A percentile compares a stretch with the other conserved stretches of the same genome.
Conservation (phyloP, 1,140 invertebrate genomes). For the Medauroidea extradentata region DNA sequence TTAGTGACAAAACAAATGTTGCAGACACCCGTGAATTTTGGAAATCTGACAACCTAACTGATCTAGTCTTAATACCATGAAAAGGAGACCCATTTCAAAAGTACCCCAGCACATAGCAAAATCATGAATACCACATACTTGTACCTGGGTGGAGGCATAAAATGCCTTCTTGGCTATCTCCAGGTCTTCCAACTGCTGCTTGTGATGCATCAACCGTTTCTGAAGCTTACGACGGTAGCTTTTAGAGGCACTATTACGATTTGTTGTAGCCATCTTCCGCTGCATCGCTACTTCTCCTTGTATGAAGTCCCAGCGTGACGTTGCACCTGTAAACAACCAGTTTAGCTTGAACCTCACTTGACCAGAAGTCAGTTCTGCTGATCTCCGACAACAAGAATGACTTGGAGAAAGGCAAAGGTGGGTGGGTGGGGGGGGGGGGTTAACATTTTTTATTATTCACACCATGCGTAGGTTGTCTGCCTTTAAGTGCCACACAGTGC, state of each 20-base stretch:
- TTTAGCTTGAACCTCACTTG: neutral
- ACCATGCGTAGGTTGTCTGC: too few relatives aligned
- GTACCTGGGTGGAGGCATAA: conserved; percentile 51
- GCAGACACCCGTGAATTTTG: too few relatives aligned
- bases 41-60: too few relatives aligned
- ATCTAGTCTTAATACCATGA: too few relatives aligned
- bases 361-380: neutral
- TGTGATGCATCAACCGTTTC: conserved; percentile 61
- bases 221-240: conserved; percentile 63
- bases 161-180: conserved; percentile 57
- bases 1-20: too few relatives aligned
- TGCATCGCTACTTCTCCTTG: conserved; percentile 65
- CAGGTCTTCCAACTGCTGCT: conserved; percentile 66
- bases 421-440: too few relatives aligned
- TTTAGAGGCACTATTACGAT: conserved; percentile 43
- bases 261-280: conserved; percentile 39
- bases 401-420: too few relatives aligned
- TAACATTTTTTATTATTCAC: too few relatives aligned
- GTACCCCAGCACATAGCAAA: too few relatives aligned
- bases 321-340: neutral
- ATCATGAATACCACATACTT: conserved; percentile 18
- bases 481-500: too few relatives aligned
- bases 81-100: too few relatives aligned
- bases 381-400: conserved; percentile 28
- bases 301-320: conserved; percentile 73